Base-by-base conservation (phyloP, 2,888 invertebrate genomes). In the Nineta flava region DNA sequence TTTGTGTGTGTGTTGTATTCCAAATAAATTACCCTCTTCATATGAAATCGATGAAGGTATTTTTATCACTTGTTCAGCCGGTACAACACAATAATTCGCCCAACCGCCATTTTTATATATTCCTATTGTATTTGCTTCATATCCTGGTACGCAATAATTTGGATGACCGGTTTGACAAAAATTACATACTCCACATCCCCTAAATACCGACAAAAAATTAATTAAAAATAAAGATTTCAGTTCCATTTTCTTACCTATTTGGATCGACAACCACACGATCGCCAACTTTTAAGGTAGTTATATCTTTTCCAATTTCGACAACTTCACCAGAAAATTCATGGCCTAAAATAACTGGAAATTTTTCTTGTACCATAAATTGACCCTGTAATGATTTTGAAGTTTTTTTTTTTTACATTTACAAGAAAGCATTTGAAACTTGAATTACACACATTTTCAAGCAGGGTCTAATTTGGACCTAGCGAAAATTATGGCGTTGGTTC, bases 261-360 rank as follows among this genome's bases (percentile, higher is more conserved):
- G 83, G 83, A 58, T 83, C 83, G 0, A 82, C 75, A 3, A 75
- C 76, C 1, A 84, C 81, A 50, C 69, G 72, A 60, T 84, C 79
- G 0, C 83, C 83, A 3, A 72, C 66, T 61, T 77, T 76, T 55
- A 80, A 72, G 46, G 63, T 62, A 1, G 55, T 66, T 2, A 81
- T 76, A 0, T 65, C 64, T n/a, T 66, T 60, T 2, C 83, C 84
- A 1, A 74, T 67, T 1, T 72, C 72, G 26, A 70, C 65, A 1
- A 82, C 67, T 0, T 68, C 66, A 0, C 84, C 83, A 32, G 76
- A 74, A 61, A 81, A 82, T 64, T 84, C 84, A 52, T 83, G 83
- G 0, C 84, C 83, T 3, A 81, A 60, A 0, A 75, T 71, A 1
- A 81, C 58, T 0, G 74, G 70, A 1, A 66, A 69, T 2, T 69